phyloP scores from a whole-genome alignment of 2,888 invertebrate species.

The Allacma fusca region DNA sequence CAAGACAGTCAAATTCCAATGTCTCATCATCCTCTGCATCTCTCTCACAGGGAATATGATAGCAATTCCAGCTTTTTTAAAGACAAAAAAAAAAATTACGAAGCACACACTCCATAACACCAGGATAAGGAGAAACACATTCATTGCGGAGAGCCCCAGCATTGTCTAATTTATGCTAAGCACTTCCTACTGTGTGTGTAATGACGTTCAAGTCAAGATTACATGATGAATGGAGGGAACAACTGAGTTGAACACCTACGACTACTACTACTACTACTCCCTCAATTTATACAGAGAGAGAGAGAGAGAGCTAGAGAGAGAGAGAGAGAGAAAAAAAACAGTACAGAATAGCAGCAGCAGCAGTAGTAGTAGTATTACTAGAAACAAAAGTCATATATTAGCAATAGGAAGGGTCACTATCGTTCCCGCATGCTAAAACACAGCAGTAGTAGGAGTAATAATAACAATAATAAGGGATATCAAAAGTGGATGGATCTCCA shows the following conservation, averaged over 20 bases:
- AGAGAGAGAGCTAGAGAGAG: not conserved
- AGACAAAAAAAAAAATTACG: too few relatives aligned
- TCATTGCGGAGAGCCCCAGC: not conserved
- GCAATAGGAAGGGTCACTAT: too few relatives aligned
- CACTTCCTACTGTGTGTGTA: constrained; percentile 51
- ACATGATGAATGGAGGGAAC: constrained; percentile 54
- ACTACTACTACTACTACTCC: not conserved
- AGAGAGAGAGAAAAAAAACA: not conserved
- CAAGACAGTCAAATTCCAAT: too few relatives aligned
- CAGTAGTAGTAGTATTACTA: not conserved
- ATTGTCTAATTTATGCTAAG: constrained; percentile 54
- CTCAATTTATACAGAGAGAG: not conserved
- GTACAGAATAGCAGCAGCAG: not conserved
- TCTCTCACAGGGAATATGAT: too few relatives aligned
- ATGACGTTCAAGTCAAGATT: constrained; percentile 44
- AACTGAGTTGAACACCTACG: constrained; percentile 47
- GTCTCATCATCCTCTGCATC: too few relatives aligned
- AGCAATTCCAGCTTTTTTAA: too few relatives aligned
- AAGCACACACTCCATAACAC: not conserved
- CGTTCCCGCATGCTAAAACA: too few relatives aligned
- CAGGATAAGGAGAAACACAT: too few relatives aligned
- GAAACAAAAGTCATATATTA: too few relatives aligned
- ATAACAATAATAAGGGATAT: too few relatives aligned
- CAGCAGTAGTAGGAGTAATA: too few relatives aligned
- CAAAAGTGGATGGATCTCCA: too few relatives aligned